These are phyloP conservation scores for Latrodectus hesperus DNA, from an alignment of 2,888 invertebrate species.

Conservation along the genomic window DNA sequence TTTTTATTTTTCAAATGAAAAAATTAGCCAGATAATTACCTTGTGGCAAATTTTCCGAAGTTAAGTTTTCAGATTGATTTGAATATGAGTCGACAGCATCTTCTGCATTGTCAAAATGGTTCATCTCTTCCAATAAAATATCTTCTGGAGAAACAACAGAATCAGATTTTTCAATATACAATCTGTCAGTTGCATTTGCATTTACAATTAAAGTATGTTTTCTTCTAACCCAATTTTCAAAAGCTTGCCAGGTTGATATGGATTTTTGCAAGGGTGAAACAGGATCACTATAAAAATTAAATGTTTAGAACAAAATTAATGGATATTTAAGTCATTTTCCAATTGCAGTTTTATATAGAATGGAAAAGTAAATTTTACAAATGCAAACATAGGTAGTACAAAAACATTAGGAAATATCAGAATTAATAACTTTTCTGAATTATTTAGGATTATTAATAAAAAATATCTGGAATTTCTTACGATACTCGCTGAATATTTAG, in stretches of 20 bases:
- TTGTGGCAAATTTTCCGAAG: not conserved
- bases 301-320: not conserved
- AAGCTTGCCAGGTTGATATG: conserved; percentile 57
- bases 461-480: too few relatives aligned
- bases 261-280: conserved; percentile 59
- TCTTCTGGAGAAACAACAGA: conserved; percentile 18
- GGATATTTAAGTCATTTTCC: not conserved
- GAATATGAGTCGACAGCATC: not conserved
- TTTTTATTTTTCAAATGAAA: too few relatives aligned
- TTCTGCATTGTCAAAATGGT: not conserved
- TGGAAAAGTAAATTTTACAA: too few relatives aligned
- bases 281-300: conserved; percentile 39
- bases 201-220: conserved; percentile 44
- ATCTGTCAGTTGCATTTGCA: conserved; percentile 11
- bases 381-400: too few relatives aligned
- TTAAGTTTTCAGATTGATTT: not conserved
- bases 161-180: conserved; percentile 34
- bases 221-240: conserved; percentile 60
- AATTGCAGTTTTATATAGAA: not conserved
- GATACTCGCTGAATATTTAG: too few relatives aligned
- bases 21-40: not conserved
- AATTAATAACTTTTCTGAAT: too few relatives aligned
- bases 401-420: too few relatives aligned
- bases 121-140: conserved; percentile 24
- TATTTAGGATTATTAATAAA: too few relatives aligned